Percentiles rank a stretch among this genome's conserved stretches.
phyloP scores from a whole-genome alignment of 1,140 invertebrate genomes.

The Dolichoris vasculosae region DNA sequence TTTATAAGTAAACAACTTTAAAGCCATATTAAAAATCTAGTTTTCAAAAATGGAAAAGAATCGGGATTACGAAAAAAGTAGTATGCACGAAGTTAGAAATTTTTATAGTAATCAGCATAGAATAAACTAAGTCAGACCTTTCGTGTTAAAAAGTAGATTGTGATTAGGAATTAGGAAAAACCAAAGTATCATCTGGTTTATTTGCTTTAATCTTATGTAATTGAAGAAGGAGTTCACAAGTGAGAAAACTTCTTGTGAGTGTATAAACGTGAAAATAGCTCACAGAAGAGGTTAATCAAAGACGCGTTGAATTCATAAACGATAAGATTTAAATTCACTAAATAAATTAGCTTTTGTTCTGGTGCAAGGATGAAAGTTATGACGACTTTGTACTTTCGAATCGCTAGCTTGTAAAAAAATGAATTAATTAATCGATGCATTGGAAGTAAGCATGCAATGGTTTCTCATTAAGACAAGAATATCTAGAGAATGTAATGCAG shows the following conservation, averaged over 20 bases:
- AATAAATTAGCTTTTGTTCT: conserved; percentile 29
- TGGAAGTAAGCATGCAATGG: no score
- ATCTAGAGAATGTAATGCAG: no score
- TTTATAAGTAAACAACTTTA: no score
- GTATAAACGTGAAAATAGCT: background rate
- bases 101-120: background rate
- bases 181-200: background rate
- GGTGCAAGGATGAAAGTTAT: background rate
- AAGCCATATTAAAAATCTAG: no score
- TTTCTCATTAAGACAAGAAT: no score
- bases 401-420: conserved; percentile 37
- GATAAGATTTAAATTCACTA: conserved; percentile 43
- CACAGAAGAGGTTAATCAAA: conserved; percentile 1
- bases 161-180: no score
- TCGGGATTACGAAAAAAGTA: no score
- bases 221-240: no score
- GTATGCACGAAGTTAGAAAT: background rate
- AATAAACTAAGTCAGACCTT: background rate
- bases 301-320: conserved; percentile 48
- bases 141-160: background rate
- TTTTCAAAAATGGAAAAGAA: no score
- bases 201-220: background rate
- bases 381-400: conserved; percentile 20
- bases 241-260: background rate
- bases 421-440: conserved; percentile 30